A percentile compares a stretch with the other conserved stretches of the same genome.
Evolutionary conservation across 1,140 invertebrate species (phyloP).

Genomic region (Macrotrachela quadricornifera): DNA sequence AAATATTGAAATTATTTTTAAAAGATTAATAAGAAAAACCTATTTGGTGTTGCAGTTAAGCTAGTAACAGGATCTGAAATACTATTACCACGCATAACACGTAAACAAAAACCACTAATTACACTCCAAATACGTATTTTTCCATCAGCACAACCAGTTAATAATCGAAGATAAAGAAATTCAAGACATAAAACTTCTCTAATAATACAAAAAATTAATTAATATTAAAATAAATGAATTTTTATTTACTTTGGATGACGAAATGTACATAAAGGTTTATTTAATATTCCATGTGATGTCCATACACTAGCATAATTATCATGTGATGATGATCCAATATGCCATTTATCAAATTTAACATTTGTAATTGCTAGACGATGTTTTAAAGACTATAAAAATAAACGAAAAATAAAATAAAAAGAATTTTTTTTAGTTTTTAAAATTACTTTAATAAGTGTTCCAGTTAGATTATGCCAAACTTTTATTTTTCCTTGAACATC

Average conservation of each 20-base stretch:
- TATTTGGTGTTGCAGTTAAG: slow-evolving; percentile 21
- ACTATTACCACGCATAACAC: slow-evolving; percentile 30
- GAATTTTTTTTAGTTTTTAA: not conserved
- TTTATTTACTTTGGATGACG: slow-evolving; percentile 24
- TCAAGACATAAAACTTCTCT: slow-evolving; percentile 27
- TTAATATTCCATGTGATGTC: slow-evolving; percentile 22
- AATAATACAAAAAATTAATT: slow-evolving; percentile 1
- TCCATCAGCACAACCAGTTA: slow-evolving; percentile 29
- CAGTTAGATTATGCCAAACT: slow-evolving; percentile 23
- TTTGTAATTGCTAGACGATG: slow-evolving; percentile 21
- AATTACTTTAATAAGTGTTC: slow-evolving; percentile 23
- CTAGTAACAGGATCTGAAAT: slow-evolving; percentile 24
- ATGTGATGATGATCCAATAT: slow-evolving; percentile 23
- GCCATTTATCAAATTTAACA: slow-evolving; percentile 28
- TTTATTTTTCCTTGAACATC: slow-evolving; percentile 25
- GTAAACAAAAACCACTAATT: slow-evolving; percentile 24
- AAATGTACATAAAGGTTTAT: slow-evolving; percentile 21
- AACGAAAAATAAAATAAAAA: not conserved
- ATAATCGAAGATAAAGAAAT: slow-evolving; percentile 25
- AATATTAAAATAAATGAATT: not conserved
- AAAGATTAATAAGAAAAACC: slow-evolving; percentile 11
- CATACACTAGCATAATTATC: slow-evolving; percentile 27
- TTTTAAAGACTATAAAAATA: not conserved
- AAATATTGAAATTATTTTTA: slow-evolving; percentile 8
- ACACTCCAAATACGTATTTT: slow-evolving; percentile 30